Evolutionary conservation across 2,113 vertebrate genomes (phyloP).

Genomic region (Gracilinanus agilis): DNA sequence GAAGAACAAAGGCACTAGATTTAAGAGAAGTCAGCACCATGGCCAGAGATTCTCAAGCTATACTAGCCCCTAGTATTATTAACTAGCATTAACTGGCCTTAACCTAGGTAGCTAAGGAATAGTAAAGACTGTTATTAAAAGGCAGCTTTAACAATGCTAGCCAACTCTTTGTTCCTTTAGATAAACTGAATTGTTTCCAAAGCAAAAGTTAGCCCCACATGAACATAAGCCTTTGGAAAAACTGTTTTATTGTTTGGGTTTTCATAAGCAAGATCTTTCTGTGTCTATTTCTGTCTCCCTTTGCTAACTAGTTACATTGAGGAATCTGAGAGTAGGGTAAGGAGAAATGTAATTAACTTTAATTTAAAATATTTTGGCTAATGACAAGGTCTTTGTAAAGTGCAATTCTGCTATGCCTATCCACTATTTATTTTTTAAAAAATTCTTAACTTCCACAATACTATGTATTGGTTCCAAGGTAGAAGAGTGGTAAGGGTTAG

Average conservation of each 20-base stretch:
- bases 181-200: neutral
- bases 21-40: neutral
- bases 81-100: too few relatives aligned
- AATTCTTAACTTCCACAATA: too few relatives aligned
- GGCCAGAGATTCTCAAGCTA: neutral
- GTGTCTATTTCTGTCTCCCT: neutral
- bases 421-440: neutral
- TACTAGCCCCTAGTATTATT: neutral
- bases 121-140: neutral
- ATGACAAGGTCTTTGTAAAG: neutral
- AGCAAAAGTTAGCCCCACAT: neutral
- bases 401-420: neutral
- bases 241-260: neutral
- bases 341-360: neutral
- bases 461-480: too few relatives aligned
- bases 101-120: neutral
- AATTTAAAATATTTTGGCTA: neutral
- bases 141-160: neutral
- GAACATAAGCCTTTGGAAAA: neutral
- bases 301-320: neutral
- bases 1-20: neutral
- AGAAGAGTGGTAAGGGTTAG: too few relatives aligned
- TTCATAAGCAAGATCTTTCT: neutral
- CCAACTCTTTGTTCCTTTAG: neutral
- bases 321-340: neutral